A percentile compares a stretch with the other conserved stretches of the same genome.
These are phyloP conservation scores for Saguinus midas DNA, from an alignment of 2,113 vertebrate species.

Conservation along the genomic window DNA sequence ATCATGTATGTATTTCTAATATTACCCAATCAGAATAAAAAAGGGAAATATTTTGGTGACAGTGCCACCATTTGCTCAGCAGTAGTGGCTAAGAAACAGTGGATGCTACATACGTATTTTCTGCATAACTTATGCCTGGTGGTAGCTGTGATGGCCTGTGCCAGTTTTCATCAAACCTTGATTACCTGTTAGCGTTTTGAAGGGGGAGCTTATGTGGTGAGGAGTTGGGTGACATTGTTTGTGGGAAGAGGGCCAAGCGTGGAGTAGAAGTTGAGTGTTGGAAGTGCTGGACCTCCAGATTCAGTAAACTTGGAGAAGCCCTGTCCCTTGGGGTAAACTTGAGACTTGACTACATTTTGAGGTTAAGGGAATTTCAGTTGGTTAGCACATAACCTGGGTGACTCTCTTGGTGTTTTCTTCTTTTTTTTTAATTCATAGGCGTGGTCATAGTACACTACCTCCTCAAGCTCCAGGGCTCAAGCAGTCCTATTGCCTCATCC, in stretches of 20 bases:
- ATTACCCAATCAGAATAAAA: not conserved
- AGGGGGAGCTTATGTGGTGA: not conserved
- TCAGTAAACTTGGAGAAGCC: not conserved
- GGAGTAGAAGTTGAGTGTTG: no score
- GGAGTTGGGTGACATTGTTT: not conserved
- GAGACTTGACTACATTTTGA: not conserved
- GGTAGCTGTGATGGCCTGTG: not conserved
- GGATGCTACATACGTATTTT: fast-evolving
- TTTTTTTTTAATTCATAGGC: not conserved
- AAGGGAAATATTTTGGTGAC: not conserved
- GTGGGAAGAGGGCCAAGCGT: not conserved
- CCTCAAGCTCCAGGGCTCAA: not conserved
- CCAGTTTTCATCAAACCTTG: not conserved
- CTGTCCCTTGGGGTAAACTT: not conserved
- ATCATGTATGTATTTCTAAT: not conserved
- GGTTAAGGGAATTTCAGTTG: not conserved
- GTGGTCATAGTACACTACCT: not conserved
- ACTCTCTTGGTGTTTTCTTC: not conserved
- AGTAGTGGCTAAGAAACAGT: not conserved
- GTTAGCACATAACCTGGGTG: not conserved
- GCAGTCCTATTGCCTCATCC: not conserved
- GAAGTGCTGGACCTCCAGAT: not conserved
- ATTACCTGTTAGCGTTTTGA: not conserved
- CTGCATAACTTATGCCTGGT: fast-evolving
- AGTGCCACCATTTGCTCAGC: not conserved